These are phyloP conservation scores for Galagoides demidoff DNA, from an alignment of 2,797 vertebrate species.

Conservation along the genomic window DNA sequence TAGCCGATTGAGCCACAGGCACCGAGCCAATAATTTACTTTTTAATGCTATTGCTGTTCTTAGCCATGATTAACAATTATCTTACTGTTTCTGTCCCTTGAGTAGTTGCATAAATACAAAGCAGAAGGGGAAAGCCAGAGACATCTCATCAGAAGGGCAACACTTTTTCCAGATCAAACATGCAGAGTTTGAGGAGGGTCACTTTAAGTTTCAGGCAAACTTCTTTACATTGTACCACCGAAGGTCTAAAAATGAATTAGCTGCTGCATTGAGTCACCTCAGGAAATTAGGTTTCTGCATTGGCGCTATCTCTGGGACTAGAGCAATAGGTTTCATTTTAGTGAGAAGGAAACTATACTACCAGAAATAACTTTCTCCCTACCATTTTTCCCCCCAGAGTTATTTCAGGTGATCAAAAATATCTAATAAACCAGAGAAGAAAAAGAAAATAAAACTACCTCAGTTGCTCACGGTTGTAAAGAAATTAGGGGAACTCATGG, in stretches of 20 bases:
- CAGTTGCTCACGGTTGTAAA: slow-evolving; percentile 9
- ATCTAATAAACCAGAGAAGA: slow-evolving; percentile 56
- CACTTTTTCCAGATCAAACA: slow-evolving; percentile 18
- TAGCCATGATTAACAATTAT: slow-evolving; percentile 59
- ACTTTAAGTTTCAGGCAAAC: slow-evolving; percentile 34
- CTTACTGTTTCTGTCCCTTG: slow-evolving; percentile 37
- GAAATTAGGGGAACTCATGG: slow-evolving; percentile 25
- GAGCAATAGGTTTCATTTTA: slow-evolving; percentile 74
- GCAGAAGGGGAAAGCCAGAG: neutral
- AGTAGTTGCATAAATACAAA: slow-evolving; percentile 47
- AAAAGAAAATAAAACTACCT: slow-evolving; percentile 57
- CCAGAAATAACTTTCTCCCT: slow-evolving; percentile 61
- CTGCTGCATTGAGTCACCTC: slow-evolving; percentile 33
- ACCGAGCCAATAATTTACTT: slow-evolving; percentile 20
- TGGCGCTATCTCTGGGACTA: slow-evolving; percentile 66
- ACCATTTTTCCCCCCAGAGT: neutral
- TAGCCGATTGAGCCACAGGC: no score
- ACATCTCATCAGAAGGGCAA: slow-evolving; percentile 2
- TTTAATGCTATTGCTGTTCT: slow-evolving; percentile 60
- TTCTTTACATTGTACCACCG: neutral
- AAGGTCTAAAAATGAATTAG: slow-evolving; percentile 57
- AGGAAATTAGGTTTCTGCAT: slow-evolving; percentile 72
- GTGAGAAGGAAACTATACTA: slow-evolving; percentile 49
- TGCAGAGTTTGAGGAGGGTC: slow-evolving; percentile 7
- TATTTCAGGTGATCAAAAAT: slow-evolving; percentile 61